Percentiles rank a stretch among this genome's conserved stretches.
Evolutionary conservation across 35 echinoderm and acorn worm species (phyloP).

Genomic region (Diadema setosum): DNA sequence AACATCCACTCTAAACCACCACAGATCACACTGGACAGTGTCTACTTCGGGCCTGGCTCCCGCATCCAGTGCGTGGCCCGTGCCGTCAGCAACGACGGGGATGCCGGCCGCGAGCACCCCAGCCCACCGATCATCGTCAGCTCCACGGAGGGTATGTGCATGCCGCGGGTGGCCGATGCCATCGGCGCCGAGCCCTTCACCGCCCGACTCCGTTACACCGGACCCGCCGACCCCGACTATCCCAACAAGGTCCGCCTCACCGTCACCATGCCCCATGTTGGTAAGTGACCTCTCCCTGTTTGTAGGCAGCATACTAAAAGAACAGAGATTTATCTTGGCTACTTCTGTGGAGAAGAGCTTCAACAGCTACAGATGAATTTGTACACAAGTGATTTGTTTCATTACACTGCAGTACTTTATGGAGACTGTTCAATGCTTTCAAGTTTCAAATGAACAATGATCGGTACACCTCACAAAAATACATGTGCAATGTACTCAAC

Average conservation of each 20-base stretch:
- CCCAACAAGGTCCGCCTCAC: constrained; percentile 91
- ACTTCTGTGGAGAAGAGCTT: too few relatives aligned
- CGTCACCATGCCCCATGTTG: constrained; percentile 98
- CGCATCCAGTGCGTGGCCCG: constrained; percentile 86
- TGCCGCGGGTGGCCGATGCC: constrained; percentile 67
- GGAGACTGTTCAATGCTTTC: too few relatives aligned
- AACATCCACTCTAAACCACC: too few relatives aligned
- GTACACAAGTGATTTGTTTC: too few relatives aligned
- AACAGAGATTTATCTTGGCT: too few relatives aligned
- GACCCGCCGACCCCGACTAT: constrained; percentile 76
- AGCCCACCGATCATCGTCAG: constrained; percentile 65
- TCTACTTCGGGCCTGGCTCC: constrained; percentile 96
- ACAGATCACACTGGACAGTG: constrained; percentile 95
- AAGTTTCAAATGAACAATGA: too few relatives aligned
- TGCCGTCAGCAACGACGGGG: constrained; percentile 67
- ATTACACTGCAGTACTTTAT: too few relatives aligned
- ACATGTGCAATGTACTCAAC: too few relatives aligned
- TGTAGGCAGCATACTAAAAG: too few relatives aligned
- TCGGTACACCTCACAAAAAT: too few relatives aligned
- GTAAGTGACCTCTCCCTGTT: too few relatives aligned
- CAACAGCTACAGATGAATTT: too few relatives aligned
- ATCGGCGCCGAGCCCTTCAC: constrained; percentile 97
- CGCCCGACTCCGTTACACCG: constrained; percentile 87
- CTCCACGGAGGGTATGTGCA: constrained; percentile 70
- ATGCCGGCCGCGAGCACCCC: constrained; percentile 75